Evolutionary conservation across 1,140 invertebrate genomes (phyloP), one percentile per base, ranked within the genome.

Genomic region (Arctopsyche grandis): DNA sequence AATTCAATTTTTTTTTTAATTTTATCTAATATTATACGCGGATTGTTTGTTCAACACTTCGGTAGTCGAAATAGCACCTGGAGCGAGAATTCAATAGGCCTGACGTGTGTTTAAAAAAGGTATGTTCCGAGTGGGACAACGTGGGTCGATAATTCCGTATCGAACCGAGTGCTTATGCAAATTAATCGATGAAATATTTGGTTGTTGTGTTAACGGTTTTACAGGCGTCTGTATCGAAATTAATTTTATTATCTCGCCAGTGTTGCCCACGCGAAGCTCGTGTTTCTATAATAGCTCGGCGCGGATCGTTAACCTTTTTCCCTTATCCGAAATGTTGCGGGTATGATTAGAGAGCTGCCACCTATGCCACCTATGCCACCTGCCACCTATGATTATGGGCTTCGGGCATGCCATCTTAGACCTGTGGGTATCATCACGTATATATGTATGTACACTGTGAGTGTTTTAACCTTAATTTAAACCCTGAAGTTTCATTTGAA

Each of bases 181-280:
- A 66, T 66, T 66, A 66, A 66, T 66, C 63, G 24, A 66, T 66
- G 63, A 66, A 66, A 66, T 66, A 66, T 66, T 66, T 24, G 63
- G 63, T 26, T 66, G 63, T 66, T 66, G 63, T 66, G 63, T 66
- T 66, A 66, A 66, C 63, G 63, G 63, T 26, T 66, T 66, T 66
- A 29, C 63, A 66, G 63, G 63, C 63, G 63, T 66, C 21, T 66
- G 24, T 66, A 66, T 26, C 63, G 63, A 66, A 66, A 66, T 66
- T 66, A 66, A 66, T 66, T 66, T 66, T 66, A 66, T 66, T 66
- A 66, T 66, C 63, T 66, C 63, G 24, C 63, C 26, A 1, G 9
- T 14, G 63, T n/a, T 24, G 22, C 63, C 63, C 63, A 66, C 63
- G 63, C 63, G 26, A 24, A 3, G 63, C 63, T 66, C 24, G 14